phyloP scores from a whole-genome alignment of 2,888 invertebrate genomes.

The Zelleria hepariella region DNA sequence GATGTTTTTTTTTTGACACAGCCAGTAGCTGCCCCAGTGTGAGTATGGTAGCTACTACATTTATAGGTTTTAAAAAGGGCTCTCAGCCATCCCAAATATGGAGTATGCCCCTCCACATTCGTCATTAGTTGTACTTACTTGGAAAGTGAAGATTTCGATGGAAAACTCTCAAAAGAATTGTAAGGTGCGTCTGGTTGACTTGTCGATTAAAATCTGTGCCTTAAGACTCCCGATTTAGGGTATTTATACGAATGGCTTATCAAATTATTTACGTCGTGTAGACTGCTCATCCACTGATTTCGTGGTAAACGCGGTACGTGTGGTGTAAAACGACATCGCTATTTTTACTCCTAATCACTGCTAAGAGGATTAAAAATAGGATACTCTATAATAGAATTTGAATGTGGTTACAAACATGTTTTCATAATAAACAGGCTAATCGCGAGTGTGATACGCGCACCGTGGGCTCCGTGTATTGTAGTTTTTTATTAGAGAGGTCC shows the following conservation, averaged over 20 bases:
- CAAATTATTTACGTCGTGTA: slow-evolving; percentile 18
- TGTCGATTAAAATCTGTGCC: slow-evolving; percentile 11
- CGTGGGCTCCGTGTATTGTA: no score
- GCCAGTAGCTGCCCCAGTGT: no score
- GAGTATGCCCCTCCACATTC: no score
- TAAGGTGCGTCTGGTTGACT: neutral
- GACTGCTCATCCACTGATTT: slow-evolving; percentile 9
- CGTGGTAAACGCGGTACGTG: neutral
- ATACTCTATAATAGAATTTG: no score
- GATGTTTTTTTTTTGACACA: no score
- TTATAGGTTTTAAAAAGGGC: neutral
- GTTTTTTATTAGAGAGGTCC: no score
- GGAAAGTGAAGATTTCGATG: neutral
- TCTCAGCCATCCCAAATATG: neutral
- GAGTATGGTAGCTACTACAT: no score
- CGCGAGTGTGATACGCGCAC: no score
- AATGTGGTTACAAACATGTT: no score
- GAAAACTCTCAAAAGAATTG: neutral
- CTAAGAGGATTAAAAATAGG: no score
- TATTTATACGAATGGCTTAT: slow-evolving; percentile 29
- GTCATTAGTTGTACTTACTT: no score
- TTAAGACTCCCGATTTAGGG: slow-evolving; percentile 10
- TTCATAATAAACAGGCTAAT: no score
- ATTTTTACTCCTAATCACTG: neutral
- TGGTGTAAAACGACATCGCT: neutral